Base-by-base conservation (phyloP, 2,113 vertebrate species). In the Proteles cristata region DNA sequence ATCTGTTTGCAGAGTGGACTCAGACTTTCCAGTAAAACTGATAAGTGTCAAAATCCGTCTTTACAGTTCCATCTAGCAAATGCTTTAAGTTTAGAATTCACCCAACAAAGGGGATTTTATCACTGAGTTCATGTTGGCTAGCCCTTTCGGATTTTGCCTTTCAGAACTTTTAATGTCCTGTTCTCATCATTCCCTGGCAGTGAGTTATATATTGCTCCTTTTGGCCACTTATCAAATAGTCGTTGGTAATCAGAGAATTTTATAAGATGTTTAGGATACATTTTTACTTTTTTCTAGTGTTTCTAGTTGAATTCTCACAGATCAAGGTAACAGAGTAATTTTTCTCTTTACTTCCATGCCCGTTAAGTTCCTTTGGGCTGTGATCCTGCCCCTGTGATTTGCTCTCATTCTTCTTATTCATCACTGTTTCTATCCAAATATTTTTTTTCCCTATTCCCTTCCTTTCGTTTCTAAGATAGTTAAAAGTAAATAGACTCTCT, bases 1-100 rank as follows among this genome's bases (percentile, higher is more conserved):
- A 63, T 89, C 61, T 68, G 50, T 86, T 95, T 95, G 39, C 23
- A 80, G 68, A 90, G 26, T 73, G 39, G 86, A 92, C 80, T 92
- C 26, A 65, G 16, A 45, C 50, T 45, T 91, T 86, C 45, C 66
- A 90, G 55, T 82, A 71, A n/a, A 48, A 61, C 76, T 90, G 39
- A 50, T 89, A 93, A 53, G 74, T 87, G 21, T 92, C 81, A 95
- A 48, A 89, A 73, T 73, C 53, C 19, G 76, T 55, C 33, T 43
- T 86, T 79, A 16, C 84, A 28, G 81, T 50, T 96, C 65, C 15
- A 90, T 69, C 88, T 90, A 45, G 15, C 66, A 94, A 91, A 82
- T 53, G 2, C 35, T 95, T 90, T 91, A 23, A 43, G 81, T 87
- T 90, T 89, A 80, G 68, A 94, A 80, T 71, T 66, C 33, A 45